A percentile compares a stretch with the other conserved stretches of the same genome.
These are phyloP conservation scores for Mythimna lalbum DNA, from an alignment of 2,888 invertebrate genomes.

Conservation along the genomic window DNA sequence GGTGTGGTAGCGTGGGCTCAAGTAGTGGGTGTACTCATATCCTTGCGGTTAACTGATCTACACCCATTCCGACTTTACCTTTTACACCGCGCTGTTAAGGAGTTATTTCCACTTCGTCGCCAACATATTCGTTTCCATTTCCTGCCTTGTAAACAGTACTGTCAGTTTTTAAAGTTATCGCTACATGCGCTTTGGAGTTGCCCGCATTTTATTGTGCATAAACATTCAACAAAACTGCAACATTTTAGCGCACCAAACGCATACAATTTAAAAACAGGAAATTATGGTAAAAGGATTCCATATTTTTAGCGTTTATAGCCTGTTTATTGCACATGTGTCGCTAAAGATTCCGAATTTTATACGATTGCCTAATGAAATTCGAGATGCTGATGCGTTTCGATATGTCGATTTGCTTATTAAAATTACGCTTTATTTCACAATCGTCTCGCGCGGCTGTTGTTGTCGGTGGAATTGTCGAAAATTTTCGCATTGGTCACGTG, in stretches of 20 bases:
- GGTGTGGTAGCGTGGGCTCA: conserved; percentile 61
- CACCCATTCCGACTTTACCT: conserved; percentile 47
- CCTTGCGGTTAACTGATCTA: conserved; percentile 52
- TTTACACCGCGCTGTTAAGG: conserved; percentile 25
- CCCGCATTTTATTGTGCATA: conserved; percentile 50
- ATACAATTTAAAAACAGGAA: conserved; percentile 68
- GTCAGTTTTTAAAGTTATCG: conserved; percentile 39
- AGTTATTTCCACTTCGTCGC: conserved; percentile 40
- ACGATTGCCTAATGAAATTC: conserved; percentile 75
- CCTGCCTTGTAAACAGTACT: conserved; percentile 31
- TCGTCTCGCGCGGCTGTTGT: conserved; percentile 66
- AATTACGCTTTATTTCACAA: conserved; percentile 76
- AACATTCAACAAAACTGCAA: conserved; percentile 55
- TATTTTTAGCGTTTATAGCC: conserved; percentile 72
- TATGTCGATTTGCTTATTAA: conserved; percentile 78
- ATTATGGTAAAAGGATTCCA: conserved; percentile 71
- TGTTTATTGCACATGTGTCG: conserved; percentile 72
- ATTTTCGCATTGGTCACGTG: conserved; percentile 78
- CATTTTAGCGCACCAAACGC: conserved; percentile 59
- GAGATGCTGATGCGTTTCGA: conserved; percentile 70
- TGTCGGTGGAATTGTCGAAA: conserved; percentile 77
- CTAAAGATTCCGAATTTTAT: conserved; percentile 71
- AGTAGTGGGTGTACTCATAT: conserved; percentile 62
- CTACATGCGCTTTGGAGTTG: conserved; percentile 31
- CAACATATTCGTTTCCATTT: conserved; percentile 26